Base-by-base conservation (phyloP, 2,113 vertebrate species). In the Sapajus apella region DNA sequence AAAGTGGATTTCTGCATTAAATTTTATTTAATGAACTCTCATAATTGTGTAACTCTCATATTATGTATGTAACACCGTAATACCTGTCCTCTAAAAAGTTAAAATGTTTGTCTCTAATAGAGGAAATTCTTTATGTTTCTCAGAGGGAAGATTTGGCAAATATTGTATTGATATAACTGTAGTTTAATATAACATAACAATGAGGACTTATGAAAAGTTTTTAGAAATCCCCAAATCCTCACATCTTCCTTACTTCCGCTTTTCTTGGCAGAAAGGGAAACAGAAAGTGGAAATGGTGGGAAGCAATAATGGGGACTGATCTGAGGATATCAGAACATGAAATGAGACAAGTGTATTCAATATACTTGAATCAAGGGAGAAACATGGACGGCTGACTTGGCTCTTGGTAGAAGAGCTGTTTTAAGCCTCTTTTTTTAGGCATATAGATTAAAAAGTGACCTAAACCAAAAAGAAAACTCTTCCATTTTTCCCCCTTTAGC, bases 211-310 rank as follows among this genome's bases (percentile, higher is more conserved):
- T 64, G 86, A 96, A 66, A 35, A 95, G 73, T 37, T 90, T 95
- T 94, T 80, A 98, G 90, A 97, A 97, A 97, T 98, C 97, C 97
- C 97, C 97, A 94, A 81, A 75, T 90, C 75, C 86, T 96, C 70
- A 68, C 21, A 93, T 58, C 58, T 91, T 55, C 91, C 73, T 96
- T 50, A 93, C 97, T 97, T 97, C 97, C 95, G 83, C 97, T 97
- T 98, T 97, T 96, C 73, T 83, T 81, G 82, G 97, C 64, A 97
- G 96, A 96, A 97, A 95, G 37, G 81, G 75, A 93, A 68, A 56
- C 55, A 37, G 92, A 95, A 95, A 94, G 92, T 95, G 87, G 91
- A 98, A 97, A 81, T 77, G 96, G 94, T 97, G 96, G 97, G 97
- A 97, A 97, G 92, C 70, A 97, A 81, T 92, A 87, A 93, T 37